Conservation (phyloP, 2,797 vertebrate species). For the Urocyon cinereoargenteus region DNA sequence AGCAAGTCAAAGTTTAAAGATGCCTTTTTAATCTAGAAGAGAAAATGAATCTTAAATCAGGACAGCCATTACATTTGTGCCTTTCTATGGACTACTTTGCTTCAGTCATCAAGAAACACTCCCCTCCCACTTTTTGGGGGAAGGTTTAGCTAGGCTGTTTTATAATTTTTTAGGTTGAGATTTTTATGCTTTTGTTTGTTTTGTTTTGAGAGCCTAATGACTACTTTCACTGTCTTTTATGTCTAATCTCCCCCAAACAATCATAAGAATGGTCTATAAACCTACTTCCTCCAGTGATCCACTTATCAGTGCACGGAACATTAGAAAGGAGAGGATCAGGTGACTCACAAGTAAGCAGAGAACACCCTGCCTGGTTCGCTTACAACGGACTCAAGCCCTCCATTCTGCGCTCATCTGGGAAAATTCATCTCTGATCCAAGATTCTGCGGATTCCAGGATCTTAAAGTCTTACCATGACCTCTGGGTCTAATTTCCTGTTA, state of each 20-base stretch:
- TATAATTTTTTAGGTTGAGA: not conserved
- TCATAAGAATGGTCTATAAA: not conserved
- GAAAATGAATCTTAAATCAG: not conserved
- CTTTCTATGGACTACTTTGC: not conserved
- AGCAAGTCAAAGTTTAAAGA: not conserved
- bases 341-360: not conserved
- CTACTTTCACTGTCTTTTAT: not conserved
- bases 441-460: not conserved
- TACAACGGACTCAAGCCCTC: not conserved
- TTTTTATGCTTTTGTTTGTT: not conserved
- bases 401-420: not conserved
- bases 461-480: not conserved
- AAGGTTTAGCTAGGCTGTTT: not conserved
- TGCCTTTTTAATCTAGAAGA: not conserved
- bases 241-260: not conserved
- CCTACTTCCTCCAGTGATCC: not conserved
- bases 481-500: not conserved
- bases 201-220: not conserved
- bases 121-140: not conserved
- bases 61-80: not conserved
- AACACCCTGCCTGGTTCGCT: not conserved
- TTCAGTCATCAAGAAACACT: not conserved
- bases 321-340: not conserved
- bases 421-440: not conserved
- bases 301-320: fast-evolving